Conservation (phyloP, 2,888 invertebrate genomes). For the Ochropacha duplaris region DNA sequence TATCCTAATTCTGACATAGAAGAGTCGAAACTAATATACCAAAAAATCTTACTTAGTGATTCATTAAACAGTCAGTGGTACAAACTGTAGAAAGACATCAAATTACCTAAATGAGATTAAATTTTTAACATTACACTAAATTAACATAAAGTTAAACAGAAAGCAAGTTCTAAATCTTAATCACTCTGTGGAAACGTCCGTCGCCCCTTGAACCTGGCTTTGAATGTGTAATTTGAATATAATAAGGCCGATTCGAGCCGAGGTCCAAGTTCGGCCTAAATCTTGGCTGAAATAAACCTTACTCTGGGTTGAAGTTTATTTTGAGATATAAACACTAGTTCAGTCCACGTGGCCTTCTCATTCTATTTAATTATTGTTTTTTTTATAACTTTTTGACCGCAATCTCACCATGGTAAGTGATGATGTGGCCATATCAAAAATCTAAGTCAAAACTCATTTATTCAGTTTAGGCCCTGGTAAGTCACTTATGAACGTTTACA, state of each 20-base stretch:
- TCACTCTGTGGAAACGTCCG: constrained; percentile 26
- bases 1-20: no score
- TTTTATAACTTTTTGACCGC: not conserved
- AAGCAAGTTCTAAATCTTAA: constrained; percentile 26
- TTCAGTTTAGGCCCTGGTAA: no score
- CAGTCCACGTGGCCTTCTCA: not conserved
- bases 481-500: no score
- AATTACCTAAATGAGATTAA: not conserved
- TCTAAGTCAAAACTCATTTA: no score
- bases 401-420: not conserved
- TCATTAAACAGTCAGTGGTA: not conserved
- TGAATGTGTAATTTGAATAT: constrained; percentile 36
- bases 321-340: not conserved
- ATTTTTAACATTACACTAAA: constrained; percentile 6
- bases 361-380: no score
- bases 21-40: not conserved
- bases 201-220: constrained; percentile 13
- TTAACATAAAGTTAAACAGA: constrained; percentile 18
- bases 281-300: constrained; percentile 8
- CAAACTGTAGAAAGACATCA: not conserved
- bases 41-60: not conserved
- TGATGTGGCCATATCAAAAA: no score
- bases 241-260: constrained; percentile 14
- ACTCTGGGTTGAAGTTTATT: not conserved
- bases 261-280: constrained; percentile 23